These are phyloP conservation scores for Entomobrya proxima DNA, from an alignment of 2,888 invertebrate species.

Conservation along the genomic window DNA sequence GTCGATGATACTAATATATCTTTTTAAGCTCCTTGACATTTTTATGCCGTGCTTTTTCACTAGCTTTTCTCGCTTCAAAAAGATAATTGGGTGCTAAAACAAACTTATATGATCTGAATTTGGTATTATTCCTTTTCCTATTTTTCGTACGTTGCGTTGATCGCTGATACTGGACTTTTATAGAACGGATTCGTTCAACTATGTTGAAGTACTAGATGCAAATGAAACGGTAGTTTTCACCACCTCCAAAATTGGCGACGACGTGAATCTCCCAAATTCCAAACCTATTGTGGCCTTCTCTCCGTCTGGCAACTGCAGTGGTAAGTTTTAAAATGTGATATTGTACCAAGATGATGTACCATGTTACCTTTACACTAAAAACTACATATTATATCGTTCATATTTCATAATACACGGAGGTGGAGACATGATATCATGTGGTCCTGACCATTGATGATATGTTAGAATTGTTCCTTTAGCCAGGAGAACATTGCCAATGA, in stretches of 20 bases:
- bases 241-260: conserved; percentile 73
- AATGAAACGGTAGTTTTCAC: conserved; percentile 72
- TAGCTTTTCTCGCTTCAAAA: conserved; percentile 43
- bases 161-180: neutral
- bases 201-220: conserved; percentile 71
- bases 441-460: neutral
- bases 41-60: conserved; percentile 54
- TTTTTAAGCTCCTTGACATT: conserved; percentile 59
- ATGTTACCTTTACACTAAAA: neutral
- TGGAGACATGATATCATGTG: no score
- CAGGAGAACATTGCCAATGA: neutral
- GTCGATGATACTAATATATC: conserved; percentile 58
- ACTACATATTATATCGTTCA: no score
- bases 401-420: no score
- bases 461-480: neutral
- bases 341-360: neutral
- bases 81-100: conserved; percentile 65
- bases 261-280: conserved; percentile 73
- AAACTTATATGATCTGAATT: conserved; percentile 44
- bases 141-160: neutral
- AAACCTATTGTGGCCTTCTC: conserved; percentile 75
- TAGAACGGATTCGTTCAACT: conserved; percentile 73
- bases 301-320: conserved; percentile 73
- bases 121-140: neutral
- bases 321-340: conserved; percentile 54